phyloP scores from a whole-genome alignment of 2,113 vertebrate genomes.

The Stegostoma tigrinum region DNA sequence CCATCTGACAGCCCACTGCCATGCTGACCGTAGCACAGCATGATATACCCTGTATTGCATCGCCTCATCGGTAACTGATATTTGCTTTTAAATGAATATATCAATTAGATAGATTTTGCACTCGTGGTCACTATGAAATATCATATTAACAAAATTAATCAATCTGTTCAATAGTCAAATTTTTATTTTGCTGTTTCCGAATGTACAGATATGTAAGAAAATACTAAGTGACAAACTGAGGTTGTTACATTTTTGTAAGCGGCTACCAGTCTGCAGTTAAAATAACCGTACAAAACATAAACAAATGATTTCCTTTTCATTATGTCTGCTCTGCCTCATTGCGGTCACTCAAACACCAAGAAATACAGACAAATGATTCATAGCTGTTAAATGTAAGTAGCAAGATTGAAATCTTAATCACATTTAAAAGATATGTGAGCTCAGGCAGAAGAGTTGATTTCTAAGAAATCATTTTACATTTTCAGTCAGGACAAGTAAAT shows the following conservation, averaged over 20 bases:
- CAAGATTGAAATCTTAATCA: neutral
- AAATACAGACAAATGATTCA: neutral
- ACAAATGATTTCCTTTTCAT: neutral
- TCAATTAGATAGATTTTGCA: neutral
- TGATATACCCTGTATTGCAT: neutral
- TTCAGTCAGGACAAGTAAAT: neutral
- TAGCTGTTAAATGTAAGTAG: neutral
- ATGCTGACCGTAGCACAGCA: neutral
- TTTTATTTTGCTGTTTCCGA: neutral
- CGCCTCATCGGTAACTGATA: neutral
- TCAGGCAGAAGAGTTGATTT: neutral
- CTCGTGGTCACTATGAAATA: neutral
- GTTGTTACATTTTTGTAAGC: neutral
- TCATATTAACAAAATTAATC: neutral
- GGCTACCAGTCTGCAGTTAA: neutral
- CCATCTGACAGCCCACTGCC: neutral
- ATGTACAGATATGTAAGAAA: neutral
- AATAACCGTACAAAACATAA: neutral
- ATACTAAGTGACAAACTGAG: neutral
- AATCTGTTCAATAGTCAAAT: neutral
- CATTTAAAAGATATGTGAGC: neutral
- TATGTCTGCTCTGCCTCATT: neutral
- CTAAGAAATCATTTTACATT: neutral
- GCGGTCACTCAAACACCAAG: neutral
- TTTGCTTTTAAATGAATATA: neutral